Evolutionary conservation across 2,888 invertebrate species (phyloP).

Genomic region (Polymixis lichenea): DNA sequence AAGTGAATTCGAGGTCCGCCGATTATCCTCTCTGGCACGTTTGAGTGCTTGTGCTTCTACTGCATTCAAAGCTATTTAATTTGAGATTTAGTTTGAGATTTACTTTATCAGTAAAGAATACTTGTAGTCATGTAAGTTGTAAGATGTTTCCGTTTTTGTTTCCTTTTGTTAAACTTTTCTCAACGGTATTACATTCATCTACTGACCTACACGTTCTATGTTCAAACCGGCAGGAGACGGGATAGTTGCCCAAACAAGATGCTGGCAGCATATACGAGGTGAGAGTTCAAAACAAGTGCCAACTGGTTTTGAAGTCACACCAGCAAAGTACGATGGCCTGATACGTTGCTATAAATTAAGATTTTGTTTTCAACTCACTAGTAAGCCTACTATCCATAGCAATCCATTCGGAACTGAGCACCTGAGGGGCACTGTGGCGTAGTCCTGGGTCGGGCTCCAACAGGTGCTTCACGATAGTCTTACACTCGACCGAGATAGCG

Average conservation of each 20-base stretch:
- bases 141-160: background rate
- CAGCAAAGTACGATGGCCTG: background rate
- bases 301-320: slow-evolving; percentile 10
- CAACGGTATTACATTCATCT: no score
- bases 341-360: slow-evolving; percentile 37
- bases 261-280: no score
- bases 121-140: background rate
- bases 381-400: slow-evolving; percentile 92
- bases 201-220: background rate
- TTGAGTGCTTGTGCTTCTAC: slow-evolving; percentile 91
- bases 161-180: no score
- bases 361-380: slow-evolving; percentile 74
- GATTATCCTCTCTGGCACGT: slow-evolving; percentile 90
- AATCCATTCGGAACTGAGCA: slow-evolving; percentile 92
- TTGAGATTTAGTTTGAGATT: slow-evolving; percentile 20
- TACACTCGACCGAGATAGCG: slow-evolving; percentile 90
- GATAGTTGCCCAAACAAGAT: background rate
- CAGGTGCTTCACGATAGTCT: slow-evolving; percentile 91
- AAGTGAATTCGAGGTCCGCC: slow-evolving; percentile 72
- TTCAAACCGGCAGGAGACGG: background rate
- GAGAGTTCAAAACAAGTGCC: background rate
- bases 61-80: slow-evolving; percentile 85
- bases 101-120: background rate
- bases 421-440: slow-evolving; percentile 90
- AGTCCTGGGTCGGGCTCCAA: slow-evolving; percentile 93